Conservation (phyloP, 2,113 vertebrate genomes). For the Diglossa brunneiventris region DNA sequence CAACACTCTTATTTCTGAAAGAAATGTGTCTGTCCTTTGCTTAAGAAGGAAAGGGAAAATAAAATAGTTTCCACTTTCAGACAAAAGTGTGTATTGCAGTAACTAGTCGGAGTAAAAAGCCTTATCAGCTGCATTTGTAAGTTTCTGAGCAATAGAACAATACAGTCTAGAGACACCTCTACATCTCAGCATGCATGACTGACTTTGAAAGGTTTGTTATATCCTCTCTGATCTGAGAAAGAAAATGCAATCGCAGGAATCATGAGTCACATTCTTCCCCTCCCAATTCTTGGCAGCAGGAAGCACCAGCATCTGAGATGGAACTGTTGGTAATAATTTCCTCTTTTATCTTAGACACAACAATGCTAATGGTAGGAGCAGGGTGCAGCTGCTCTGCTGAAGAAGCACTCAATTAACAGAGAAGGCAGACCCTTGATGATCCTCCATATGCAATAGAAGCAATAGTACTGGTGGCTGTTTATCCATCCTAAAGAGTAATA, state of each 20-base stretch:
- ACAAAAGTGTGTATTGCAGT: not conserved
- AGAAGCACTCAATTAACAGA: not conserved
- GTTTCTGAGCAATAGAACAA: not conserved
- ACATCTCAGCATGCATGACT: not conserved
- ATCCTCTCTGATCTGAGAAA: not conserved
- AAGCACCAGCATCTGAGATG: not conserved
- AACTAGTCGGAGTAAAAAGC: not conserved
- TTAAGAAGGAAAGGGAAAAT: not conserved
- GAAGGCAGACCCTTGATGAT: not conserved
- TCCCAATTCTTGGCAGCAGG: not conserved
- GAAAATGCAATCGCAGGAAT: not conserved
- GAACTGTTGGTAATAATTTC: not conserved
- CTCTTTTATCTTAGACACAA: not conserved
- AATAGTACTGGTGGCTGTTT: not conserved
- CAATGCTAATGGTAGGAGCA: not conserved
- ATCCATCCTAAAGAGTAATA: not conserved
- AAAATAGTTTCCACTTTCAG: not conserved
- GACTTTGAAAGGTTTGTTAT: not conserved
- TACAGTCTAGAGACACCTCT: not conserved
- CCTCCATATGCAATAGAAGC: not conserved
- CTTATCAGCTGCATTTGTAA: not conserved
- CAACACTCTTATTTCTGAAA: not conserved
- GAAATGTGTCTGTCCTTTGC: not conserved
- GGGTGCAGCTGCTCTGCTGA: not conserved
- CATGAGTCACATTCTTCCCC: not conserved